Base-by-base conservation (phyloP, 2,888 invertebrate genomes). In the Trachelus iudaicus region DNA sequence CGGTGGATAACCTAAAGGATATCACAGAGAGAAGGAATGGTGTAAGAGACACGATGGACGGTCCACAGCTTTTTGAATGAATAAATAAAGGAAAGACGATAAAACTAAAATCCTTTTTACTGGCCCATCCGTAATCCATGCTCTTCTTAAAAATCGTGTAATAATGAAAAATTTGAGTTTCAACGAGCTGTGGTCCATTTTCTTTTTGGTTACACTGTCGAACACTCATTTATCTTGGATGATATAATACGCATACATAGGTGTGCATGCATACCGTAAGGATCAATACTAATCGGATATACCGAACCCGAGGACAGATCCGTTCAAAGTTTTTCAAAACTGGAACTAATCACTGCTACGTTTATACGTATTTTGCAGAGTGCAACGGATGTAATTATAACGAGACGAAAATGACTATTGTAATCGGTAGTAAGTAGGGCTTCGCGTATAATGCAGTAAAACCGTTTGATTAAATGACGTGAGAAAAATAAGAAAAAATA, bases 371-470 rank as follows among this genome's bases (percentile, higher is more conserved):
- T 2, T 56, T 23, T 23, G 9, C 56, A 56, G 56, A 23, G 23
- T 2, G 56, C 15, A 56, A 56, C 23, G 56, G 56, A 56, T 23
- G 15, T 56, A 56, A 23, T 23, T 56, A 23, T 56, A 56, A 56
- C 56, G 23, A 11, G 23, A 56, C 23, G 56, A 56, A 56, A 56
- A 56, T 56, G 56, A 56, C 56, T 56, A 56, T 56, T 71, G 33
- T 85, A 83, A 86, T 84, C 87, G 82, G 78, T 87, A 87, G 86
- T 82, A 80, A 80, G 79, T 87, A 88, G 82, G 84, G 79, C 77
- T 80, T 79, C 71, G 71, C 71, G 31, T 34, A 23, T 71, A 33
- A 71, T 71, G 31, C 34, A 31, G 71, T 31, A 69, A 33, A 69
- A 13, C 15, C 40, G 15, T 23, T 56, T 56, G 56, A 56, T 56